Conservation (phyloP, 2,888 invertebrate species). For the Dilophus febrilis region DNA sequence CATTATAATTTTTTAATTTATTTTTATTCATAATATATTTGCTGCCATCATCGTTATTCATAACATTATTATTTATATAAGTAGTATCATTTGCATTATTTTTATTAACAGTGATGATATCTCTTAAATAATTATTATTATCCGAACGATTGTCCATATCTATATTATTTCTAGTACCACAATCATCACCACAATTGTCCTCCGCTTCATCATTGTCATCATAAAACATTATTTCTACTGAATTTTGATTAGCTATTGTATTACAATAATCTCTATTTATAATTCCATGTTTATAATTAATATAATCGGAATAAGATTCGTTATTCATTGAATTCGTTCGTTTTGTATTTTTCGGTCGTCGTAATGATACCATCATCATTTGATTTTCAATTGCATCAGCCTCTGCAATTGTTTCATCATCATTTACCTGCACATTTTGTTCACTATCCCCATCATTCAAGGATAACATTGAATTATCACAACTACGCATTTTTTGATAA, state of each 20-base stretch:
- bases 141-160: no score
- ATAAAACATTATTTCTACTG: no score
- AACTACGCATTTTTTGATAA: slow-evolving; percentile 26
- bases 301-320: neutral
- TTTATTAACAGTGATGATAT: no score
- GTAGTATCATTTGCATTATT: no score
- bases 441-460: slow-evolving; percentile 19
- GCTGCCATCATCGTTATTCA: neutral
- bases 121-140: no score
- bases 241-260: no score
- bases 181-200: no score
- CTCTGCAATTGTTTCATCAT: slow-evolving; percentile 19
- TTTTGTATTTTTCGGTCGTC: slow-evolving; percentile 20
- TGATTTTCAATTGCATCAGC: neutral
- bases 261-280: slow-evolving; percentile 10
- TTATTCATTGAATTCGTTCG: no score
- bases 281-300: slow-evolving; percentile 5
- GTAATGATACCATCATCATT: no score
- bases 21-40: no score
- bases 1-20: neutral
- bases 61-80: neutral
- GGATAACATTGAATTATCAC: neutral
- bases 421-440: slow-evolving; percentile 21
- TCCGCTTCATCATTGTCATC: no score
- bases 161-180: no score